phyloP scores from a whole-genome alignment of 2,113 vertebrate genomes.

The Laticauda colubrina region DNA sequence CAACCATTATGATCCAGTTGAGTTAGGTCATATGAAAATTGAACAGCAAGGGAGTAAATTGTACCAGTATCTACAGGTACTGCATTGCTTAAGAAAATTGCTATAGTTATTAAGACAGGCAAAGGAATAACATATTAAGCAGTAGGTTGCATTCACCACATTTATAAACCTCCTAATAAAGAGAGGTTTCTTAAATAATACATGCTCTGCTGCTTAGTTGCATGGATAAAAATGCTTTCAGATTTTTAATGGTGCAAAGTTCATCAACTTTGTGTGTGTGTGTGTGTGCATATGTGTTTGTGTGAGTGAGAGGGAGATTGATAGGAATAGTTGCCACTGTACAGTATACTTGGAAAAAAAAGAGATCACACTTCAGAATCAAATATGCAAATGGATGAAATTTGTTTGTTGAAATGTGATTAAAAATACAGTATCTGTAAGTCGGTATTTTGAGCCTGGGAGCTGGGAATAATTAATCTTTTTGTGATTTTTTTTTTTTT shows the following conservation, averaged over 20 bases:
- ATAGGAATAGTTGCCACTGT: conserved; percentile 56
- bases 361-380: conserved; percentile 19
- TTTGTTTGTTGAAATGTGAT: conserved; percentile 35
- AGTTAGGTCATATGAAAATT: neutral
- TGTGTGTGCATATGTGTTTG: neutral
- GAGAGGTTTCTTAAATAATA: conserved; percentile 9
- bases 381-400: conserved; percentile 32
- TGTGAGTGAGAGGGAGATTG: neutral
- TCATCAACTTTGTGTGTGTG: conserved; percentile 18
- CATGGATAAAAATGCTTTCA: conserved; percentile 31
- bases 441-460: neutral
- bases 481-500: conserved; percentile 22
- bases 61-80: neutral
- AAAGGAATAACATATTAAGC: neutral
- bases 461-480: conserved; percentile 15
- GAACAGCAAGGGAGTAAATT: neutral
- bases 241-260: conserved; percentile 32
- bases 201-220: conserved; percentile 28
- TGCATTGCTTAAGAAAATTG: neutral
- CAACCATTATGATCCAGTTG: neutral
- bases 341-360: neutral
- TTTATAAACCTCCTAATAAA: neutral
- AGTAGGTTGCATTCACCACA: neutral
- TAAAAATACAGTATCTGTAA: conserved; percentile 17
- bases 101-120: neutral